phyloP scores from a whole-genome alignment of 2,888 invertebrate genomes.

The Stenotaenia linearis region DNA sequence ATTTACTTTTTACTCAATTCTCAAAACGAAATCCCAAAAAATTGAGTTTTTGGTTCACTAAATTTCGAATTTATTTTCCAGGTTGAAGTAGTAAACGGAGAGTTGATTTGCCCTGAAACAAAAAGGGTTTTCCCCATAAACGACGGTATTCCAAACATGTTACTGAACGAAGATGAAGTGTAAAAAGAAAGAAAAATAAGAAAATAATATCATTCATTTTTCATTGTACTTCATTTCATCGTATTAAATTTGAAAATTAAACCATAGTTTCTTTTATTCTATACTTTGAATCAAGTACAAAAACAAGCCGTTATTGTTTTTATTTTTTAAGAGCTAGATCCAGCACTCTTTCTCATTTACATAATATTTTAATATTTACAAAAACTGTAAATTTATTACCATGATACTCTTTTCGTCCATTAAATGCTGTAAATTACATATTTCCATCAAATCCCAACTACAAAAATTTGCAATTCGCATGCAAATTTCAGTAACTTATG shows the following conservation, averaged over 20 bases:
- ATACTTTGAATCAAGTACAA: background rate
- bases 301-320: background rate
- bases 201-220: background rate
- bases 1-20: too few relatives aligned
- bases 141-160: conserved; percentile 98
- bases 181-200: conserved; percentile 45
- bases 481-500: too few relatives aligned
- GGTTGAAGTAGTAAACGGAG: conserved; percentile 87
- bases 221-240: background rate
- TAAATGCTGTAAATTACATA: background rate
- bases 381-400: background rate
- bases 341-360: background rate
- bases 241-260: background rate
- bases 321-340: background rate
- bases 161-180: conserved; percentile 94
- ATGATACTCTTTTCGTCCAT: background rate
- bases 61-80: conserved; percentile 40
- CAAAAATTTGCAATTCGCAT: too few relatives aligned
- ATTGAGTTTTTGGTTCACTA: too few relatives aligned
- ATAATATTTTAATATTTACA: background rate
- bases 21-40: too few relatives aligned
- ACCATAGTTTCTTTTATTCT: background rate
- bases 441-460: too few relatives aligned
- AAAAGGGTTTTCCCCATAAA: conserved; percentile 89
- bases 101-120: conserved; percentile 91